Conservation (phyloP, 1,140 invertebrate species). For the Portunus trituberculatus region DNA sequence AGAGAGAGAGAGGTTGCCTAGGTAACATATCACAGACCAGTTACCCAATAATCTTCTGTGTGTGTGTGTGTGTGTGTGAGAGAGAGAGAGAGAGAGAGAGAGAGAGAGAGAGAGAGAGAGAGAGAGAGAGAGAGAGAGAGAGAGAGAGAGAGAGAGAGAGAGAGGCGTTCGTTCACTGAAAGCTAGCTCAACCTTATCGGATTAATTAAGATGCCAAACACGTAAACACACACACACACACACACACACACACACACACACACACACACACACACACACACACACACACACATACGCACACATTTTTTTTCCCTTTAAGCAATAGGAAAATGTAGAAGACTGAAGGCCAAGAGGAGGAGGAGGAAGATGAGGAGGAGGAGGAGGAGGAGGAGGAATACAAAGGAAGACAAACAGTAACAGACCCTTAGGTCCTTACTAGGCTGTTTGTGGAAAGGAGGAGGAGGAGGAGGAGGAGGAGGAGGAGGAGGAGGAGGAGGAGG, state of each 20-base stretch:
- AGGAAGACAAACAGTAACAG: too few species aligned
- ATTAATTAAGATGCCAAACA: not conserved
- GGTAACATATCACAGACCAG: not conserved
- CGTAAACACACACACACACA: not conserved
- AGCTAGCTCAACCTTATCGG: not conserved
- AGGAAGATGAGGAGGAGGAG: too few species aligned
- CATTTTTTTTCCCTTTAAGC: not conserved
- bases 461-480: not conserved
- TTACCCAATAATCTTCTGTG: not conserved
- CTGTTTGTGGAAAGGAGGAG: not conserved
- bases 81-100: too few species aligned
- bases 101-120: too few species aligned
- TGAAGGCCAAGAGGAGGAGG: too few species aligned
- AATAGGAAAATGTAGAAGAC: not conserved
- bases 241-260: conserved; percentile 31
- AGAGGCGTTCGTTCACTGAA: not conserved
- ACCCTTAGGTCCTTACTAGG: too few species aligned
- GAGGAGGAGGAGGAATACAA: too few species aligned
- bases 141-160: too few species aligned
- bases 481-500: not conserved
- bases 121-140: too few species aligned
- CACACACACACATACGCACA: not conserved
- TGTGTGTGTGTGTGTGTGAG: conserved; percentile 49
- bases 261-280: not conserved
- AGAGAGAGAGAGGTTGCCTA: conserved; percentile 23